Conservation (phyloP, 2,797 vertebrate genomes). For the Pseudopleuronectes americanus region DNA sequence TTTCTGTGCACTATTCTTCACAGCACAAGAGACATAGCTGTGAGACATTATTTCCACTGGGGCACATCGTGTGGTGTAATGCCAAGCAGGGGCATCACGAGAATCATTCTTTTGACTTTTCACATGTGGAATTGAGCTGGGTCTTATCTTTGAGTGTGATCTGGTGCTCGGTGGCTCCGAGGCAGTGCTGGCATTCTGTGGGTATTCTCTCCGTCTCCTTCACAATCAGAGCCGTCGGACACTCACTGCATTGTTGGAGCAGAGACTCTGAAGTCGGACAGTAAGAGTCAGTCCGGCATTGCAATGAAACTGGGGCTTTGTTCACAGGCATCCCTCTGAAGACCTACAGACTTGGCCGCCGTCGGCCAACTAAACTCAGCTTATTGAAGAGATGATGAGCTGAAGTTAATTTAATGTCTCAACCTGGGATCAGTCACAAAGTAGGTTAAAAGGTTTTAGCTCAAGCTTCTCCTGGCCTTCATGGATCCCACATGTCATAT, state of each 20-base stretch:
- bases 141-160: slow-evolving; percentile 61
- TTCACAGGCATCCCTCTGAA: slow-evolving; percentile 37
- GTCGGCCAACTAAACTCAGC: slow-evolving; percentile 24
- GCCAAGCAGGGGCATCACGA: slow-evolving; percentile 22
- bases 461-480: slow-evolving; percentile 2
- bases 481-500: slow-evolving; percentile 16
- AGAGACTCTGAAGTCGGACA: slow-evolving; percentile 16
- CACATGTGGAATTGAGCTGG: slow-evolving; percentile 33
- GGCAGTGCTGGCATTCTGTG: slow-evolving; percentile 45
- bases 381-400: slow-evolving; percentile 26
- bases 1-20: slow-evolving; percentile 45
- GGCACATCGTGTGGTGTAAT: slow-evolving; percentile 38
- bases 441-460: slow-evolving; percentile 20
- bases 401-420: slow-evolving; percentile 16
- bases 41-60: slow-evolving; percentile 11
- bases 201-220: slow-evolving; percentile 52
- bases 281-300: slow-evolving; percentile 40
- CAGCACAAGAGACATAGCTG: slow-evolving; percentile 36
- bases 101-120: slow-evolving; percentile 42
- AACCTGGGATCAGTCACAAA: slow-evolving; percentile 18
- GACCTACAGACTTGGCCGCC: slow-evolving; percentile 25
- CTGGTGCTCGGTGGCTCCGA: slow-evolving; percentile 36
- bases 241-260: slow-evolving; percentile 60
- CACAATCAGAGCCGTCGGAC: slow-evolving; percentile 33
- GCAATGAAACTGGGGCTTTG: slow-evolving; percentile 28